phyloP scores from a whole-genome alignment of 2,797 vertebrate genomes.

The Falco rusticolus region DNA sequence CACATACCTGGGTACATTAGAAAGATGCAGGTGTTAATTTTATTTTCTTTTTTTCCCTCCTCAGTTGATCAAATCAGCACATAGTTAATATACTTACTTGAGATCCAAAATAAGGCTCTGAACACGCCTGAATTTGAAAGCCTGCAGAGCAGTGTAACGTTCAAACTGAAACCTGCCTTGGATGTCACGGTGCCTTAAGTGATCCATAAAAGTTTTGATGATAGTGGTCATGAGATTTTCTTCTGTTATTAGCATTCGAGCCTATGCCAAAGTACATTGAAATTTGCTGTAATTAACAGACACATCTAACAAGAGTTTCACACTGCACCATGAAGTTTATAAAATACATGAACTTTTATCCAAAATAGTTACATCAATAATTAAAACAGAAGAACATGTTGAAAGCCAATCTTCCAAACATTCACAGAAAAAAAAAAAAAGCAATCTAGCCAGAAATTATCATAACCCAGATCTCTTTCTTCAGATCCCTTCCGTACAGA shows the following conservation, averaged over 20 bases:
- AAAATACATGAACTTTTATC: background rate
- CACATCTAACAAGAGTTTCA: background rate
- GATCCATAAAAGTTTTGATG: constrained; percentile 94
- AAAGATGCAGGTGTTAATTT: background rate
- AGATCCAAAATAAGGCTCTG: constrained; percentile 95
- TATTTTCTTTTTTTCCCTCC: background rate
- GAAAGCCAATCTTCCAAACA: background rate
- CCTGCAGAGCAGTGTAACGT: constrained; percentile 93
- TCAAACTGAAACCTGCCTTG: constrained; percentile 97
- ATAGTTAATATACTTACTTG: constrained; percentile 78
- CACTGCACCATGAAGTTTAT: background rate
- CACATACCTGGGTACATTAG: constrained; percentile 84
- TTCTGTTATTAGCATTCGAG: constrained; percentile 94
- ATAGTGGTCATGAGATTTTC: constrained; percentile 95
- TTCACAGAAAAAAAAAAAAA: background rate
- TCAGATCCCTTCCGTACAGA: background rate
- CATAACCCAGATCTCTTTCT: constrained; percentile 7
- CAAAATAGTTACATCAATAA: background rate
- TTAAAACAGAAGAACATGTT: background rate
- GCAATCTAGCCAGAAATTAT: background rate
- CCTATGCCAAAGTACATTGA: constrained; percentile 79
- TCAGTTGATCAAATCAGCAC: background rate
- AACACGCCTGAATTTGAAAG: constrained; percentile 94
- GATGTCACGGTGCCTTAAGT: constrained; percentile 90
- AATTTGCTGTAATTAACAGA: constrained; percentile 31